Evolutionary conservation across 2,888 invertebrate species (phyloP), one percentile per base, ranked within the genome.

Genomic region (Lissocephala sabroskyi): DNA sequence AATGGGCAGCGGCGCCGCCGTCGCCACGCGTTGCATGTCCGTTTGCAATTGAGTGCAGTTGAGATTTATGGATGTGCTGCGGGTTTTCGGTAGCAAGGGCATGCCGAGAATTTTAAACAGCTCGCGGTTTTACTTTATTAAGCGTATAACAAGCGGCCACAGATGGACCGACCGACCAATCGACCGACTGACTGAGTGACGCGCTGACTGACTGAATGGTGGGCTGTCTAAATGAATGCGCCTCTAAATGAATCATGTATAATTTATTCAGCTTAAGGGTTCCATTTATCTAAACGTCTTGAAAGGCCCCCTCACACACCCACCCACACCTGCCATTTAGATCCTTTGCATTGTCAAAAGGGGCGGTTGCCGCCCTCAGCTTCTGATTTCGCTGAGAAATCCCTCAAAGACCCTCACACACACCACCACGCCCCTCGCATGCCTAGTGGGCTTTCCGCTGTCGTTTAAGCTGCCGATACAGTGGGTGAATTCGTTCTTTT

Each of bases 31-130:
- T 71, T 75, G 75, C 70, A 70, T 75, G 71, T 51, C 36, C 50
- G 23, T 19, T 16, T 43, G 71, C 73, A 63, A 71, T 76, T 65
- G 68, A 71, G 73, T 75, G 73, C 65, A 73, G 56, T 60, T 41
- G 49, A 73, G 71, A 73, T 73, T 73, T 76, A 73, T 76, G 64
- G 62, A 65, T 54, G 49, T 13, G n/a, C n/a, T n/a, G n/a, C n/a
- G 26, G 13, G 14, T 10, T 16, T 35, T 35, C 2, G 5, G 61
- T 44, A 49, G 55, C 47, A 47, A 43, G 49, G 54, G 41, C 57
- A 52, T n/a, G n/a, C 36, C 49, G 26, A 53, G 76, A 64, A 73
- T 76, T 68, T 73, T 73, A 76, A 73, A 59, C 59, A 71, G 68
- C 63, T 67, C 54, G 29, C 45, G 41, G 26, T 41, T 47, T 59